A percentile compares a stretch with the other conserved stretches of the same genome.
phyloP scores from a whole-genome alignment of 2,888 invertebrate genomes.

The Neoascia interrupta region DNA sequence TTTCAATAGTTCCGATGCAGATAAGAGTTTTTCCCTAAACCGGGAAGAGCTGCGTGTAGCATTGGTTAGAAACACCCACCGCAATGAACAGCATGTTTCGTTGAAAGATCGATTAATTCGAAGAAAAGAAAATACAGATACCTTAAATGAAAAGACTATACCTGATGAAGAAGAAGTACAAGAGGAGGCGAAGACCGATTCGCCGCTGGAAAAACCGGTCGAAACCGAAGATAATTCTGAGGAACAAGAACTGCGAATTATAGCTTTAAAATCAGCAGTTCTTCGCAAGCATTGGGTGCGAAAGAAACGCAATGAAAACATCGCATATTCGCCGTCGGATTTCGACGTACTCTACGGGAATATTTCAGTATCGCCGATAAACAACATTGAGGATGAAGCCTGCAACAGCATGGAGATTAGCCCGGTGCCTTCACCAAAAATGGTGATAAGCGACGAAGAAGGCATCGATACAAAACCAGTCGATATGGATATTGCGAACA shows the following conservation, averaged over 20 bases:
- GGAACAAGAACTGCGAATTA: constrained; percentile 76
- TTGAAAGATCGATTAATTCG: constrained; percentile 52
- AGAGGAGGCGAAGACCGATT: constrained; percentile 4
- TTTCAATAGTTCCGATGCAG: constrained; percentile 39
- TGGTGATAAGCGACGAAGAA: constrained; percentile 70
- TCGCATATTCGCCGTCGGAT: constrained; percentile 79
- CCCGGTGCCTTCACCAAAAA: constrained; percentile 77
- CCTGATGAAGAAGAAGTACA: constrained; percentile 33
- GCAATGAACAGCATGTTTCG: constrained; percentile 34
- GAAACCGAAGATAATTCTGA: constrained; percentile 65
- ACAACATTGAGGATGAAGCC: constrained; percentile 72
- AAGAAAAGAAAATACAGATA: constrained; percentile 44
- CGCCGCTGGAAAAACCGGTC: not conserved
- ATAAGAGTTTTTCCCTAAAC: constrained; percentile 71
- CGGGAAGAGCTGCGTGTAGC: constrained; percentile 75
- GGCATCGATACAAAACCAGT: constrained; percentile 75
- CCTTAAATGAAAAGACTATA: constrained; percentile 45
- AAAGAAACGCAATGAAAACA: constrained; percentile 77
- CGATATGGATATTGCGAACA: constrained; percentile 79
- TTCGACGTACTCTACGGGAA: constrained; percentile 75
- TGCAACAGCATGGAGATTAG: constrained; percentile 76
- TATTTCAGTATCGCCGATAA: constrained; percentile 66
- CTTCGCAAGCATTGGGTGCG: constrained; percentile 77
- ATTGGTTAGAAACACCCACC: constrained; percentile 69
- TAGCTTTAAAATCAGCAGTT: constrained; percentile 78